Percentiles rank a stretch among this genome's conserved stretches.
These are phyloP conservation scores for Octodon degus DNA, from an alignment of 2,113 vertebrate genomes.

Conservation along the genomic window DNA sequence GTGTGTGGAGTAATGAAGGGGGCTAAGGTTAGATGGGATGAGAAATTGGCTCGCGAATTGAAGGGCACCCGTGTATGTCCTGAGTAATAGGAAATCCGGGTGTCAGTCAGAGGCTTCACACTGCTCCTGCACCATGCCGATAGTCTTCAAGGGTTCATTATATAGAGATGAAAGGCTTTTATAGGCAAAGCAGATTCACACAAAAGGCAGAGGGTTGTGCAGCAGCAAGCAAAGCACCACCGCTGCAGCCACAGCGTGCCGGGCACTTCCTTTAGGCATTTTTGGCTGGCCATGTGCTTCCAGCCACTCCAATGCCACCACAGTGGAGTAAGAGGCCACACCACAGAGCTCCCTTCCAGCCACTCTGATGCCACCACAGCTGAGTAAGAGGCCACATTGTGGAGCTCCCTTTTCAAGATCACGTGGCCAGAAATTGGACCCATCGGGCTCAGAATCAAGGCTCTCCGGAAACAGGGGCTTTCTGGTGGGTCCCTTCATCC, in stretches of 20 bases:
- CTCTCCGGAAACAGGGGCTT: neutral
- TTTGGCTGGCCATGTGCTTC: neutral
- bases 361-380: neutral
- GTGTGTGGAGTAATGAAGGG: conserved; percentile 49
- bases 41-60: conserved; percentile 60
- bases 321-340: fast-evolving
- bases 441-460: neutral
- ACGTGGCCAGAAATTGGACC: fast-evolving
- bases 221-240: neutral
- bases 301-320: neutral
- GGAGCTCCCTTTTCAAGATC: neutral
- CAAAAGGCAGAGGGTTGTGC: neutral
- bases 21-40: conserved; percentile 42
- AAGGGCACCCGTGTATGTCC: conserved; percentile 60
- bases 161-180: neutral
- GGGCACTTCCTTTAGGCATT: neutral
- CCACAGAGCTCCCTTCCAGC: neutral
- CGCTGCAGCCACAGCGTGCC: fast-evolving
- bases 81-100: conserved; percentile 18
- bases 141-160: conserved; percentile 42
- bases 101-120: fast-evolving
- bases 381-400: fast-evolving
- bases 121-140: neutral
- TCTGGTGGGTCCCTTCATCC: neutral
- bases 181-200: neutral